phyloP scores from a whole-genome alignment of 2,797 vertebrate genomes.

The Mormyrus hasselquistii region DNA sequence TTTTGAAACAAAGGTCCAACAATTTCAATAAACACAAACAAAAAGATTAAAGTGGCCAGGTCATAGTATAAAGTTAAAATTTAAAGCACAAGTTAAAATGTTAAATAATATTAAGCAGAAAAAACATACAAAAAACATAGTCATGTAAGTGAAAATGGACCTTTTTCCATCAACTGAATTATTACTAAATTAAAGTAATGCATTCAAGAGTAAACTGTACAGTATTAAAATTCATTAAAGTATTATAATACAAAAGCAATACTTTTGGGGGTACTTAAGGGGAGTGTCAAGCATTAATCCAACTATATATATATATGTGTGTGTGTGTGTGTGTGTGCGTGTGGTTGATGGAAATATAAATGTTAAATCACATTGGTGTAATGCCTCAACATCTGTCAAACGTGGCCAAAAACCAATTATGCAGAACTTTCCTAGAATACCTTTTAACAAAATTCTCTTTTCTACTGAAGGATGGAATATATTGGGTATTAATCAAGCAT shows the following conservation, averaged over 20 bases:
- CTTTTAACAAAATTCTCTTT: constrained; percentile 45
- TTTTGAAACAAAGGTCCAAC: constrained; percentile 62
- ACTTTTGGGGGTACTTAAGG: constrained; percentile 55
- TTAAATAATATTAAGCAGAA: constrained; percentile 74
- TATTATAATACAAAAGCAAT: constrained; percentile 56
- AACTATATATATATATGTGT: constrained; percentile 40
- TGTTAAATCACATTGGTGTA: constrained; percentile 57
- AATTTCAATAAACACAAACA: constrained; percentile 49
- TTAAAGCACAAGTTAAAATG: constrained; percentile 81
- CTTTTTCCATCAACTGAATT: constrained; percentile 67
- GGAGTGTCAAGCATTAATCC: constrained; percentile 56
- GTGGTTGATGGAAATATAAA: constrained; percentile 53
- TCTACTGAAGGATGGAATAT: constrained; percentile 39
- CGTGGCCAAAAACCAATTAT: constrained; percentile 53
- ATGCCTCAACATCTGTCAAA: constrained; percentile 51
- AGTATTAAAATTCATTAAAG: constrained; percentile 61
- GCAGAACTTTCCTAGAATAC: constrained; percentile 53
- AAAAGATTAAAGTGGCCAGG: constrained; percentile 66
- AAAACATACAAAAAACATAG: constrained; percentile 81
- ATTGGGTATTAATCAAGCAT: constrained; percentile 43
- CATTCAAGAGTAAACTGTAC: constrained; percentile 60
- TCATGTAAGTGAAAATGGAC: constrained; percentile 68
- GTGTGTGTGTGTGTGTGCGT: not conserved
- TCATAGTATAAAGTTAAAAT: constrained; percentile 67
- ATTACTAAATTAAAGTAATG: constrained; percentile 21